Base-by-base conservation (phyloP, 2,888 invertebrate genomes). In the Chrysotoxum bicinctum region DNA sequence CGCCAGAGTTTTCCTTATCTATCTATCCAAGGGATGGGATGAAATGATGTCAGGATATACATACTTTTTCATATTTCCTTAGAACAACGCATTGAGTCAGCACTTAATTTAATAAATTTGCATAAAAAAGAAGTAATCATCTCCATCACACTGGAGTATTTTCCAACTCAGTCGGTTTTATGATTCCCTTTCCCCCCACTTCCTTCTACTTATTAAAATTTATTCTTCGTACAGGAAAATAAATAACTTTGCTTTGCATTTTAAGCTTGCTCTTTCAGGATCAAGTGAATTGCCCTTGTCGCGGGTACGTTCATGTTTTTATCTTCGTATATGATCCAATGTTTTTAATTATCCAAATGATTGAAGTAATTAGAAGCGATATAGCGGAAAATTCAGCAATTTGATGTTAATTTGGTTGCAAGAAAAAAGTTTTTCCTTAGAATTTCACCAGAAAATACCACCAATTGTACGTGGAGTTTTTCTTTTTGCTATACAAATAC, bases 81-180 rank as follows among this genome's bases (percentile, higher is more conserved):
- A 75, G 79, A 75, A 75, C 75, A 84, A 75, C 84, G 80, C 84
- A 84, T 84, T 79, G 84, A 84, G 75, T 75, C 84, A 84, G 84
- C 79, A 84, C 84, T 84, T 84, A 75, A 79, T 84, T 84, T 75
- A 72, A 84, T 79, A 84, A 79, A 84, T 84, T 84, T 84, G 80
- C 84, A 84, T 84, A 84, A 80, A 84, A 84, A 56, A 72, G 54
- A 84, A 84, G 74, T 79, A 75, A 70, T 69, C 74, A 58, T 74
- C 74, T 74, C 43, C 52, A 70, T 66, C 66, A 50, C 21, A 35
- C 58, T 52, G 56, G 12, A 26, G 48, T 16, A n/a, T 54, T 30
- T 40, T 43, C 14, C 60, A 43, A 23, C 48, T 62, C 32, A 52
- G 60, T 40, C 43, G 32, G 19, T 45, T 32, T 56, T 60, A 40